Conservation (phyloP, 1,140 invertebrate genomes). For the Ptiloglossa arizonensis region DNA sequence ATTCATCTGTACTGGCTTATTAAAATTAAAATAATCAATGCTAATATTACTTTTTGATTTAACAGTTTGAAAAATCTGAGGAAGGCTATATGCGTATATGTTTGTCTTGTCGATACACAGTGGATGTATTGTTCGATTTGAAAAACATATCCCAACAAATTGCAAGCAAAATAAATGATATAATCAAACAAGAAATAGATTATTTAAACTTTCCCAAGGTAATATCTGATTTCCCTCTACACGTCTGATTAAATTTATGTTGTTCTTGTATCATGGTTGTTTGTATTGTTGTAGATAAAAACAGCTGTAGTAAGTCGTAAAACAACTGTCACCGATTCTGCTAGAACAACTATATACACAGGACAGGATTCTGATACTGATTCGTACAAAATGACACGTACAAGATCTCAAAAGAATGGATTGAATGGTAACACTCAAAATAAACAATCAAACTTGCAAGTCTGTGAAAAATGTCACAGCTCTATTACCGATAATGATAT, state of each 20-base stretch:
- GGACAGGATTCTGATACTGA: constrained; percentile 66
- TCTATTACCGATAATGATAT: constrained; percentile 60
- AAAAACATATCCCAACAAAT: constrained; percentile 67
- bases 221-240: constrained; percentile 13
- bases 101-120: constrained; percentile 75
- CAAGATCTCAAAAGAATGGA: background rate
- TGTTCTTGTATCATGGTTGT: background rate
- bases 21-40: background rate
- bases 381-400: background rate
- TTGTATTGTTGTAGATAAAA: constrained; percentile 61
- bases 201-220: constrained; percentile 72
- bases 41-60: background rate
- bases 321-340: constrained; percentile 67
- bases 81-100: constrained; percentile 65
- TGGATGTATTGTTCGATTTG: constrained; percentile 77
- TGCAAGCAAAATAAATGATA: constrained; percentile 54
- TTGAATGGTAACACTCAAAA: background rate
- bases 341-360: constrained; percentile 51
- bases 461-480: constrained; percentile 69
- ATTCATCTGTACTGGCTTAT: background rate
- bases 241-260: background rate
- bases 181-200: constrained; percentile 55
- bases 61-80: background rate
- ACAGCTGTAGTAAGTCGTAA: constrained; percentile 73
- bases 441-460: background rate